Base-by-base conservation (phyloP, 2,113 vertebrate species). In the Ivindomyrus marchei region DNA sequence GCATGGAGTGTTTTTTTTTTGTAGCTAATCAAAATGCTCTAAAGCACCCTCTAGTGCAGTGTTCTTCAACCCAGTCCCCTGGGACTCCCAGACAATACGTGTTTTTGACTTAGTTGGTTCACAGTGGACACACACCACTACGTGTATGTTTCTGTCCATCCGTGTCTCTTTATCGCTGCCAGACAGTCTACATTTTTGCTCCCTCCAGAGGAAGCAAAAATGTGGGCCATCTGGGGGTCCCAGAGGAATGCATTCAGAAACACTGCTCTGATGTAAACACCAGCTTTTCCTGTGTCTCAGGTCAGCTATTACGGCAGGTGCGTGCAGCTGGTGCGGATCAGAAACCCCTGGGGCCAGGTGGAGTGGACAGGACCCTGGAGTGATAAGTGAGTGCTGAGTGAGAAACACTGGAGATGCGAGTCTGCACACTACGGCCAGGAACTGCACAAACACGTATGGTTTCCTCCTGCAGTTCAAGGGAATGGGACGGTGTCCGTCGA, bases 401-500 rank as follows among this genome's bases (percentile, higher is more conserved):
- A 19, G 7, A n/a, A 1, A n/a, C 7, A 0, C 9, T 31, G 58
- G 45, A 27, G 47, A 27, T 3, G 4, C 11, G 24, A 1, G 85
- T 52, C 47, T 31, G 66, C 10, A 17, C 24, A 87, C 13, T 13
- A 0, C 8, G 21, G n/a, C 47, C 11, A 85, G 47, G 24, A 49
- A 50, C 10, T 4, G 47, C n/a, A 21, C 24, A 31, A 31, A 86
- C 19, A 21, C 3, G 4, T 5, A 4, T 11, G 36, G 24, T 45
- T 62, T 62, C 62, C 39, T 21, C 46, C 4, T 19, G 6, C 93
- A 97, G 96, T 21, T 96, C 96, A 1, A 93, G 91, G 0, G 96
- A 97, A 52, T 97, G 97, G 97, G 94, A 95, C 31, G 90, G 88
- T 11, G 91, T 97, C 49, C 93, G 93, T n/a, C 94, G 94, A 3